phyloP scores from a whole-genome alignment of 2,888 invertebrate species.

The Hypsopygia costalis region DNA sequence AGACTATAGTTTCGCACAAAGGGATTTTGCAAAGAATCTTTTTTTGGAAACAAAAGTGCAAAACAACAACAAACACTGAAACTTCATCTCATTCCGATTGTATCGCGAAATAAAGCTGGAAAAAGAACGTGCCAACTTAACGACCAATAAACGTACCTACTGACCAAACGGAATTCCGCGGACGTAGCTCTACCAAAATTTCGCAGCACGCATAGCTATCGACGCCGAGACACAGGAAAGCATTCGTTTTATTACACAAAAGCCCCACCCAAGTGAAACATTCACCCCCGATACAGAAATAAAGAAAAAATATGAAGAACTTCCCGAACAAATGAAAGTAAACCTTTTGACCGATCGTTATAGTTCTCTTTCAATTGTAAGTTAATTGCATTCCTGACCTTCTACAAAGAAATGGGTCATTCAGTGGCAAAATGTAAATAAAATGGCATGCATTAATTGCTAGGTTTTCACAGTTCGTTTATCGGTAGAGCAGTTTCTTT shows the following conservation, averaged over 20 bases:
- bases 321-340: slow-evolving; percentile 20
- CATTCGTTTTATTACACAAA: slow-evolving; percentile 64
- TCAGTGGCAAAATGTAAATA: slow-evolving; percentile 57
- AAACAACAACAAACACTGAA: neutral
- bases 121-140: neutral
- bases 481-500: slow-evolving; percentile 32
- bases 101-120: neutral
- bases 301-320: slow-evolving; percentile 31
- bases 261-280: slow-evolving; percentile 56
- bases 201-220: slow-evolving; percentile 43
- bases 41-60: neutral
- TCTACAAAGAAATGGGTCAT: slow-evolving; percentile 20
- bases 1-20: neutral
- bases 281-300: slow-evolving; percentile 29
- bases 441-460: slow-evolving; percentile 63
- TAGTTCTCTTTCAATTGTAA: slow-evolving; percentile 24
- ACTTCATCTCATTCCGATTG: neutral
- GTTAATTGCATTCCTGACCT: slow-evolving; percentile 20
- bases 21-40: neutral
- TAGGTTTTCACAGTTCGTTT: slow-evolving; percentile 64
- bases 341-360: slow-evolving; percentile 25
- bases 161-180: slow-evolving; percentile 20
- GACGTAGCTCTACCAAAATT: slow-evolving; percentile 28
- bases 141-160: slow-evolving; percentile 7
- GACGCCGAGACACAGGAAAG: slow-evolving; percentile 55